Evolutionary conservation across 2,888 invertebrate genomes (phyloP).

Genomic region (Cephus runcator): DNA sequence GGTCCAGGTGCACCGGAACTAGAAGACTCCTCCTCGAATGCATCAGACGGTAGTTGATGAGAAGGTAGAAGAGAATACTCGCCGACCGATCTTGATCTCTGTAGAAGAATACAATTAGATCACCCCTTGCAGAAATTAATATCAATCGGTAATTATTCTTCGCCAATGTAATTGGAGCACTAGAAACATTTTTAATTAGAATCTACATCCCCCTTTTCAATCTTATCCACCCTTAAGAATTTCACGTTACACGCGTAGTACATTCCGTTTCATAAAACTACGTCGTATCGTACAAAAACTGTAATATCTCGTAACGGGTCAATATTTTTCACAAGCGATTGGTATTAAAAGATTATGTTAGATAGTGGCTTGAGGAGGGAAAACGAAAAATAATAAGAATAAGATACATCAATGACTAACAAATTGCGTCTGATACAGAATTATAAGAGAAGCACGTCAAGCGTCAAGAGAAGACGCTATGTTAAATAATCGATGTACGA

Average conservation of each 20-base stretch:
- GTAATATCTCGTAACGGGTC: not conserved
- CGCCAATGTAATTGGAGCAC: not conserved
- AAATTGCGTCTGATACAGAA: not conserved
- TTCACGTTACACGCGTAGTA: not conserved
- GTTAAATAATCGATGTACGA: no score
- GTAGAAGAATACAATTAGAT: not conserved
- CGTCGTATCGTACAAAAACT: not conserved
- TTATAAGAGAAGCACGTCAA: not conserved
- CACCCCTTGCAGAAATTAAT: not conserved
- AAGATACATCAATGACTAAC: not conserved
- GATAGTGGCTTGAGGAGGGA: not conserved
- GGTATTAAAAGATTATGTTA: not conserved
- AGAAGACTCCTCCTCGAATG: constrained; percentile 61
- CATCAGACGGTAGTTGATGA: constrained; percentile 68
- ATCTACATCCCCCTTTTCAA: not conserved
- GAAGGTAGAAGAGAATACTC: constrained; percentile 4
- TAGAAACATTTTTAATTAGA: not conserved
- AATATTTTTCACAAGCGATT: not conserved
- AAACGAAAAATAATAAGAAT: not conserved
- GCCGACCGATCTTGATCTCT: not conserved
- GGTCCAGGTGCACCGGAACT: constrained; percentile 66
- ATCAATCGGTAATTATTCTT: not conserved
- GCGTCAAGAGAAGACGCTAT: no score
- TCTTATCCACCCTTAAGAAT: not conserved
- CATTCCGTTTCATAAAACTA: not conserved